These are phyloP conservation scores for Pterocles burchelli DNA, from an alignment of 2,113 vertebrate genomes.

Conservation along the genomic window DNA sequence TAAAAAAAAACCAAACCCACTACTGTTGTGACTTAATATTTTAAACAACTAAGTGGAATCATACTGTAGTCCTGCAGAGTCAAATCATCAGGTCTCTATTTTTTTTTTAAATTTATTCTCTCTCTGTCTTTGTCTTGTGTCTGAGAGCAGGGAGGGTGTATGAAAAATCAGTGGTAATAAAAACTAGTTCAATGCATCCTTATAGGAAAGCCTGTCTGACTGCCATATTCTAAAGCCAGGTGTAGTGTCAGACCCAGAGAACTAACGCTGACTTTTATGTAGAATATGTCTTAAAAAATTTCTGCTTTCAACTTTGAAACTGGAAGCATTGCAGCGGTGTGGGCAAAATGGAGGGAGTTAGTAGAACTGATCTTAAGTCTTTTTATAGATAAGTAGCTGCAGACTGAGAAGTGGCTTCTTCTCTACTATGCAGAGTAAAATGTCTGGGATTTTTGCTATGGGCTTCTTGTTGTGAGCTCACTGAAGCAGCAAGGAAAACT, in stretches of 20 bases:
- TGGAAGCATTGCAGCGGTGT: background rate
- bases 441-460: background rate
- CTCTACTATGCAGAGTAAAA: background rate
- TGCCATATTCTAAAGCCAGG: background rate
- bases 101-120: background rate
- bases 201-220: background rate
- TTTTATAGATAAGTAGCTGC: background rate
- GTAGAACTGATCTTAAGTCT: background rate
- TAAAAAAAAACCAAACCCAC: background rate
- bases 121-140: background rate
- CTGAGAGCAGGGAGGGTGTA: background rate
- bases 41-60: background rate
- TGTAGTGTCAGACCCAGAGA: background rate
- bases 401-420: background rate
- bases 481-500: background rate
- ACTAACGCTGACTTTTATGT: background rate
- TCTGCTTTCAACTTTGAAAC: background rate
- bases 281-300: background rate
- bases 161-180: background rate
- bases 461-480: background rate
- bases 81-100: background rate
- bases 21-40: background rate
- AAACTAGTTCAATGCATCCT: background rate
- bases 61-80: background rate
- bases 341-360: background rate